Evolutionary conservation across 2,888 invertebrate genomes (phyloP).

Genomic region (Amphipyra tragopoginis): DNA sequence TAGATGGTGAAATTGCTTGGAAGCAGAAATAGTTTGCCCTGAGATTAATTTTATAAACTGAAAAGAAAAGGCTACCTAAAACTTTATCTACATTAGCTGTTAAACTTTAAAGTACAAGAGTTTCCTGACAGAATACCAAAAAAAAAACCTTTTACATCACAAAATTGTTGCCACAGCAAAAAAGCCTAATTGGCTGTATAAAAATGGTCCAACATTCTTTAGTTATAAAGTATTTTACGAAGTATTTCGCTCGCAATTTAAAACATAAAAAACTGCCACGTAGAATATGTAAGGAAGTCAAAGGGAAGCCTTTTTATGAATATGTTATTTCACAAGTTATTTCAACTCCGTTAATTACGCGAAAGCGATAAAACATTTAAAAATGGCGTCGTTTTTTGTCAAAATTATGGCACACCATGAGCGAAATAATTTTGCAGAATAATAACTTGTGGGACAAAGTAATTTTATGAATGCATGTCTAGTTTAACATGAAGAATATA

Average conservation of each 20-base stretch:
- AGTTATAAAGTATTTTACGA: slow-evolving; percentile 48
- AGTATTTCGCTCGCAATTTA: slow-evolving; percentile 49
- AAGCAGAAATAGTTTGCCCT: slow-evolving; percentile 26
- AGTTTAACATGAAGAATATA: slow-evolving; percentile 21
- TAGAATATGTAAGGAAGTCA: slow-evolving; percentile 45
- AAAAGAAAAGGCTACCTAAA: not conserved
- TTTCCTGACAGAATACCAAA: not conserved
- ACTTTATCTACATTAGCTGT: not conserved
- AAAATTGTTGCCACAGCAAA: slow-evolving; percentile 35
- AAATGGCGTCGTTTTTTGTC: slow-evolving; percentile 32
- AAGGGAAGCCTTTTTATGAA: slow-evolving; percentile 36
- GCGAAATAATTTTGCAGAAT: slow-evolving; percentile 10
- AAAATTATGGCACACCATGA: slow-evolving; percentile 11
- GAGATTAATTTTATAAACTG: slow-evolving; percentile 8
- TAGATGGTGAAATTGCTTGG: slow-evolving; percentile 31
- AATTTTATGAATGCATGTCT: slow-evolving; percentile 11
- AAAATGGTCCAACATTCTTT: slow-evolving; percentile 46
- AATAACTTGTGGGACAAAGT: slow-evolving; percentile 3
- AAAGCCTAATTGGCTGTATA: slow-evolving; percentile 42
- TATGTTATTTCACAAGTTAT: slow-evolving; percentile 39
- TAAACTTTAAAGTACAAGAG: not conserved
- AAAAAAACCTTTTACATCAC: slow-evolving; percentile 17
- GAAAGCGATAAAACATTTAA: slow-evolving; percentile 34
- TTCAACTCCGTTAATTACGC: slow-evolving; percentile 42
- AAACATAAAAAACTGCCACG: slow-evolving; percentile 40